phyloP scores from a whole-genome alignment of 35 echinoderm and acorn worm species.

The Diadema setosum region DNA sequence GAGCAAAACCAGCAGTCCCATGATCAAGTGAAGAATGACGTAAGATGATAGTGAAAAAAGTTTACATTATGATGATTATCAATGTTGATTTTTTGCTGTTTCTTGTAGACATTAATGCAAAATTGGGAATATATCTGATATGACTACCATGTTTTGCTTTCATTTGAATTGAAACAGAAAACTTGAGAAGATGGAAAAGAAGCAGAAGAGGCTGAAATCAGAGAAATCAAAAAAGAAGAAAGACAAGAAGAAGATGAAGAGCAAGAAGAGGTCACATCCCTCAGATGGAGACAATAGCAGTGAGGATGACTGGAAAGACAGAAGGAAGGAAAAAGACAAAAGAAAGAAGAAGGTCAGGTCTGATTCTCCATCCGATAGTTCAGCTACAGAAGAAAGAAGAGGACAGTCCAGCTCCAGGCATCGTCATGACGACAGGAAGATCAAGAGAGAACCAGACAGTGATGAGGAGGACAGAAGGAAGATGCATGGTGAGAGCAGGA shows the following conservation, averaged over 20 bases:
- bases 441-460: background rate
- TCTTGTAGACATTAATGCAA: too few relatives aligned
- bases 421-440: background rate
- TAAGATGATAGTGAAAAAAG: too few relatives aligned
- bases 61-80: too few relatives aligned
- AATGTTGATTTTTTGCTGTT: too few relatives aligned
- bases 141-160: too few relatives aligned
- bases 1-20: too few relatives aligned
- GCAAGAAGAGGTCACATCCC: background rate
- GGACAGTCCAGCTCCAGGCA: background rate
- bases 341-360: background rate
- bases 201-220: background rate
- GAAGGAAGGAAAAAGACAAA: background rate
- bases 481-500: background rate
- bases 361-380: background rate
- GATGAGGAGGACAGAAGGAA: conserved; percentile 21
- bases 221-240: background rate
- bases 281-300: background rate
- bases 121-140: too few relatives aligned
- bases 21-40: too few relatives aligned
- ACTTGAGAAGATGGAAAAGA: conserved; percentile 33
- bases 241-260: background rate
- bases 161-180: background rate
- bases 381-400: background rate
- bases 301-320: background rate